Evolutionary conservation across 2,797 vertebrate genomes (phyloP), one percentile per base, ranked within the genome.

Genomic region (Loriculus beryllinus): DNA sequence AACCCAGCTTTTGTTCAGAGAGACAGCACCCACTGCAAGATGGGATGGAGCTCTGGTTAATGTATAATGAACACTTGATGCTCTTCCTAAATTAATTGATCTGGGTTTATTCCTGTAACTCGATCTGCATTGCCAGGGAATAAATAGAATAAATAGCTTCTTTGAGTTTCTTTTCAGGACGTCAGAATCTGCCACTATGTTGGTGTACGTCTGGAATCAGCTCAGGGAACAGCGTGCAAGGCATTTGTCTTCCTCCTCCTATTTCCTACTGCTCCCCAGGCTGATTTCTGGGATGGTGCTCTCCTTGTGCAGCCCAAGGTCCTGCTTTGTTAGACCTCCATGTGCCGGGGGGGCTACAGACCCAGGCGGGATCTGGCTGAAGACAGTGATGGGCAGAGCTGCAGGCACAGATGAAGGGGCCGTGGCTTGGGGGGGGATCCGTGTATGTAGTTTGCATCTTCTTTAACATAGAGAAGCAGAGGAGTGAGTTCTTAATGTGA

Each of bases 11-110:
- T 82, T 67, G 51, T 62, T 86, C 12, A 3, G 88, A 51, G 65
- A 52, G 42, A 43, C 63, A 65, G 88, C 17, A 31, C 78, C 70
- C 69, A 49, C 31, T 40, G 67, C 11, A 22, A 65, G 70, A 63
- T 29, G 65, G 52, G 92, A 35, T 72, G 95, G 91, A 52, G 82
- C 59, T 48, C 68, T 92, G 64, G 78, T 67, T 31, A 89, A 80
- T 86, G 80, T 59, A 16, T 60, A 37, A 56, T 23, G 69, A 81
- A 90, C 21, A 63, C 69, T 75, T 71, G 76, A 87, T 25, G 74
- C 68, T 80, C 63, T 67, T 68, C 72, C 37, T 26, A 64, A 70
- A 92, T 92, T 92, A 96, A 97, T 88, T 96, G 94, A 91, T 86
- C 93, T 17, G 20, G 86, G 10, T 72, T 95, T 86, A 82, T 94